Conservation (phyloP, 2,797 vertebrate species). For the Heteromormyrus szaboi region DNA sequence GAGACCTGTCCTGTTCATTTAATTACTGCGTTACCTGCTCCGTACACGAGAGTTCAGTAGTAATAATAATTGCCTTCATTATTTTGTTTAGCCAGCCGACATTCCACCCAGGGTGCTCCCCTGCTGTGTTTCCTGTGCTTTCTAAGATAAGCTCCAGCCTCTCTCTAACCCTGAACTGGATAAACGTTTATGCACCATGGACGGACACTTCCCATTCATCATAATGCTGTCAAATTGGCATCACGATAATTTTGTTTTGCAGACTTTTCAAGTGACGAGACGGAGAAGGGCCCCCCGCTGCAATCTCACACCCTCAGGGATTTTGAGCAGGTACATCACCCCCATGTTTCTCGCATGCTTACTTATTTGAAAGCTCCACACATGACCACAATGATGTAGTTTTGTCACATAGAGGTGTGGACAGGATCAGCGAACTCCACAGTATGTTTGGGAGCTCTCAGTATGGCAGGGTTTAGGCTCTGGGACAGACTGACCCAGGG, state of each 20-base stretch:
- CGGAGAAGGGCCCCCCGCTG: slow-evolving; percentile 65
- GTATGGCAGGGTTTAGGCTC: neutral
- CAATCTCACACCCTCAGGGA: slow-evolving; percentile 82
- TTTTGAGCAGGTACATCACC: slow-evolving; percentile 79
- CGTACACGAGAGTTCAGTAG: neutral
- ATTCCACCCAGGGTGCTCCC: neutral
- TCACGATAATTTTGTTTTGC: slow-evolving; percentile 29
- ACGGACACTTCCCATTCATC: neutral
- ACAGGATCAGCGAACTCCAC: neutral
- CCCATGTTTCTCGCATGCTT: neutral
- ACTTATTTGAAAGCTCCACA: neutral
- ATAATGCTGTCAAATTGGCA: neutral
- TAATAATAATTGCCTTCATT: neutral
- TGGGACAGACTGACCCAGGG: neutral
- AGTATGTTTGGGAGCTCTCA: neutral
- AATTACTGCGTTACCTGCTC: neutral
- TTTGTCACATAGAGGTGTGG: neutral
- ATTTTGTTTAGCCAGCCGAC: neutral
- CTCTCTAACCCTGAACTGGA: neutral
- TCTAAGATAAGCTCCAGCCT: neutral
- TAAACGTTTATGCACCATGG: neutral
- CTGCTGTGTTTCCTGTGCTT: neutral
- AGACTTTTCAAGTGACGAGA: slow-evolving; percentile 63
- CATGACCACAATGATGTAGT: neutral
- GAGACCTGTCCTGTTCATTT: neutral